Evolutionary conservation across 1,140 invertebrate genomes (phyloP), one percentile per base, ranked within the genome.

Genomic region (Sweltsa coloradensis): DNA sequence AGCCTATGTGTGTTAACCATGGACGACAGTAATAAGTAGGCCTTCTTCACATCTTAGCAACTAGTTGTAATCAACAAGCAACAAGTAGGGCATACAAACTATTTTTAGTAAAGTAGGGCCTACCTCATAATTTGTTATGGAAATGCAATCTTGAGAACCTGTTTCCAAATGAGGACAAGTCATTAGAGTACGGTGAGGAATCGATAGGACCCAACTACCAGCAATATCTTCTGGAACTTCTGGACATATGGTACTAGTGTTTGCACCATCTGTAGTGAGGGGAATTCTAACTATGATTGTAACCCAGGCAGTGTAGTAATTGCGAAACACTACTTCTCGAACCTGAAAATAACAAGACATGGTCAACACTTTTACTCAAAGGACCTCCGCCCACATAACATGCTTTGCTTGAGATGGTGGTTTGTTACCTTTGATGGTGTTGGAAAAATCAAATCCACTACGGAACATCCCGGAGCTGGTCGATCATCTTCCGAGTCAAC

Each of bases 301-400:
- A 24, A 71, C 48, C 50, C 60, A 64, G 6, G 65, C 67, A 23
- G 65, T 67, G 59, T 73, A 73, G 53, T 64, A 67, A 54, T 73
- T 73, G 46, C 64, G 61, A 45, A 73, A 71, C 1, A 62, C 57
- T 19, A 73, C 60, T 51, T 72, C 70, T 29, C 67, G 67, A 47
- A 73, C 59, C n/a, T n/a, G n/a, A n/a, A n/a, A n/a, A n/a, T n/a
- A n/a, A n/a, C n/a, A n/a, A n/a, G n/a, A n/a, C n/a, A n/a, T n/a
- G n/a, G n/a, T n/a, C n/a, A n/a, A n/a, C n/a, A n/a, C n/a, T n/a
- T n/a, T n/a, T n/a, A n/a, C n/a, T n/a, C n/a, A n/a, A n/a, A n/a
- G n/a, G n/a, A n/a, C n/a, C n/a, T n/a, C n/a, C n/a, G n/a, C n/a
- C n/a, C n/a, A n/a, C n/a, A n/a, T n/a, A n/a, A n/a, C n/a, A n/a